These are phyloP conservation scores for Pseudopleuronectes americanus DNA, from an alignment of 2,797 vertebrate species.

Conservation along the genomic window DNA sequence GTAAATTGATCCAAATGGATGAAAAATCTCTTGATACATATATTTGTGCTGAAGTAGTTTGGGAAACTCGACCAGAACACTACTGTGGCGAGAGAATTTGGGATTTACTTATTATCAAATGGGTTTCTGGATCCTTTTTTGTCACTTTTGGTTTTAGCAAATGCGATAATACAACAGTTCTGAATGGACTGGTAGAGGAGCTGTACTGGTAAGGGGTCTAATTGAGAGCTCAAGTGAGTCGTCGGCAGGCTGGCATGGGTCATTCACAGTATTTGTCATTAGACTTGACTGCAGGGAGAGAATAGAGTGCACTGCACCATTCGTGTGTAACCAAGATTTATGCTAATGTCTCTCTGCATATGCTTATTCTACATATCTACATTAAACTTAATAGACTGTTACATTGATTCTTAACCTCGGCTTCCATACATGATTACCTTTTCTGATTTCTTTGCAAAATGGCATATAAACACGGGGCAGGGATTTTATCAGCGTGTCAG, in stretches of 20 bases:
- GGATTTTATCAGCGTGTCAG: constrained; percentile 95
- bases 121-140: constrained; percentile 3
- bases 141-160: constrained; percentile 17
- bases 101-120: no score
- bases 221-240: constrained; percentile 85
- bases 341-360: constrained; percentile 98
- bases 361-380: constrained; percentile 99
- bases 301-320: constrained; percentile 79
- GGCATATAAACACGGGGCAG: constrained; percentile 96
- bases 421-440: constrained; percentile 99
- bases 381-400: constrained; percentile 99
- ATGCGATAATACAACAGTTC: constrained; percentile 23
- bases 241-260: constrained; percentile 76
- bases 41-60: no score
- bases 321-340: constrained; percentile 98
- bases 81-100: no score
- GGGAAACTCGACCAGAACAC: no score
- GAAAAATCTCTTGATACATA: no score
- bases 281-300: constrained; percentile 78
- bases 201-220: constrained; percentile 72
- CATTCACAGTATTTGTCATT: constrained; percentile 85
- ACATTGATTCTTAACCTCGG: constrained; percentile 99
- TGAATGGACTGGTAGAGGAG: constrained; percentile 50
- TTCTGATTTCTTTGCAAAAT: constrained; percentile 98
- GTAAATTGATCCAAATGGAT: no score